Conservation (phyloP, 2,113 vertebrate genomes). For the Nothobranchius furzeri region DNA sequence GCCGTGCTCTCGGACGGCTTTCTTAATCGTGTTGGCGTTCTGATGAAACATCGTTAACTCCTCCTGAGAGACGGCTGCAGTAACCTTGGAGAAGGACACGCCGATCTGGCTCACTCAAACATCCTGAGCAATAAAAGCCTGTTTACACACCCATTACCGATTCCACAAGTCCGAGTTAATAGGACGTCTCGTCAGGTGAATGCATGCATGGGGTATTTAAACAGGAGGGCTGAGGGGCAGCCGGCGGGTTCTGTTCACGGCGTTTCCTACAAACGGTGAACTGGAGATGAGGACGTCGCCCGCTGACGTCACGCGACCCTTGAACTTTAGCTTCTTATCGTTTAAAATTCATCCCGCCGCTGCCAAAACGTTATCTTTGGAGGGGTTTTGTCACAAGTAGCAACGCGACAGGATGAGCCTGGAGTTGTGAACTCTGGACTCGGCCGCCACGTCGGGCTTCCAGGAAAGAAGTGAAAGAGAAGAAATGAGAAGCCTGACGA, state of each 20-base stretch:
- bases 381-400: background rate
- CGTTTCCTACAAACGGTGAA: background rate
- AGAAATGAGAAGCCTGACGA: background rate
- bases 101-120: slow-evolving; percentile 22
- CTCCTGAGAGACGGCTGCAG: slow-evolving; percentile 28
- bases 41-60: slow-evolving; percentile 42
- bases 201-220: background rate
- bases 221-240: background rate
- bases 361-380: slow-evolving; percentile 9
- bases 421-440: slow-evolving; percentile 29
- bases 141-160: slow-evolving; percentile 38
- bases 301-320: slow-evolving; percentile 11
- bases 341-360: background rate
- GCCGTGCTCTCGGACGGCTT: slow-evolving; percentile 20
- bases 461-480: slow-evolving; percentile 3
- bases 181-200: slow-evolving; percentile 38
- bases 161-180: slow-evolving; percentile 42
- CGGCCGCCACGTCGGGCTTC: slow-evolving; percentile 16
- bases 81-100: slow-evolving; percentile 66
- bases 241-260: background rate
- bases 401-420: background rate
- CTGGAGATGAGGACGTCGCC: background rate
- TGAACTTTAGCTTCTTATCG: slow-evolving; percentile 4
- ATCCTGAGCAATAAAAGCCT: slow-evolving; percentile 72
- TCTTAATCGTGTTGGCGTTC: slow-evolving; percentile 54